These are phyloP conservation scores for Beroe forskalii DNA, from an alignment of 37 sponge, comb jelly and placozoan species.

Conservation along the genomic window DNA sequence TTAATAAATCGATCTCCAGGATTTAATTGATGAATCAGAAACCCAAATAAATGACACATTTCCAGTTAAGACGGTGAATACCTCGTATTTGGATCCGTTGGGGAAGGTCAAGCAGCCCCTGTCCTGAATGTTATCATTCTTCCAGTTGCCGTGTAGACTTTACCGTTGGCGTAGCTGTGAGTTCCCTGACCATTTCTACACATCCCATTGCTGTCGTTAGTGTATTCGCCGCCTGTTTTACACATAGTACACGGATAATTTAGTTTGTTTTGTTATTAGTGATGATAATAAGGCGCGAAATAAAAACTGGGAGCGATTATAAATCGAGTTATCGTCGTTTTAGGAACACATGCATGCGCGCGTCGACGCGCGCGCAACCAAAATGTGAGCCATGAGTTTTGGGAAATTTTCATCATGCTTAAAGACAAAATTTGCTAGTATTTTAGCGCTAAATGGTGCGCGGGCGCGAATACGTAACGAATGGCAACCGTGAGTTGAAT, in stretches of 20 bases:
- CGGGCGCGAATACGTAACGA: too few relatives aligned
- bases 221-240: constrained; percentile 74
- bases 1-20: too few relatives aligned
- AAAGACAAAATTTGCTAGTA: neutral
- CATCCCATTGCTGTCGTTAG: constrained; percentile 56
- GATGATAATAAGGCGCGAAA: too few relatives aligned
- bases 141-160: constrained; percentile 72
- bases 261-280: too few relatives aligned
- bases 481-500: too few relatives aligned
- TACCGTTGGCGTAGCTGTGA: constrained; percentile 67
- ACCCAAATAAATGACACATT: too few relatives aligned
- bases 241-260: too few relatives aligned
- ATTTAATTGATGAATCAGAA: too few relatives aligned
- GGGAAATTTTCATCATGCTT: neutral
- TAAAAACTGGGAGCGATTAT: neutral
- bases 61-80: too few relatives aligned
- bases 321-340: neutral
- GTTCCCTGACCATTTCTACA: constrained; percentile 71
- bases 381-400: neutral
- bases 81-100: constrained; percentile 66
- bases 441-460: neutral
- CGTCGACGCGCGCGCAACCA: neutral
- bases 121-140: constrained; percentile 69
- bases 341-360: neutral
- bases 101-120: constrained; percentile 64